A percentile compares a stretch with the other conserved stretches of the same genome.
Conservation (phyloP, 2,797 vertebrate genomes). For the Taenioides sp. region DNA sequence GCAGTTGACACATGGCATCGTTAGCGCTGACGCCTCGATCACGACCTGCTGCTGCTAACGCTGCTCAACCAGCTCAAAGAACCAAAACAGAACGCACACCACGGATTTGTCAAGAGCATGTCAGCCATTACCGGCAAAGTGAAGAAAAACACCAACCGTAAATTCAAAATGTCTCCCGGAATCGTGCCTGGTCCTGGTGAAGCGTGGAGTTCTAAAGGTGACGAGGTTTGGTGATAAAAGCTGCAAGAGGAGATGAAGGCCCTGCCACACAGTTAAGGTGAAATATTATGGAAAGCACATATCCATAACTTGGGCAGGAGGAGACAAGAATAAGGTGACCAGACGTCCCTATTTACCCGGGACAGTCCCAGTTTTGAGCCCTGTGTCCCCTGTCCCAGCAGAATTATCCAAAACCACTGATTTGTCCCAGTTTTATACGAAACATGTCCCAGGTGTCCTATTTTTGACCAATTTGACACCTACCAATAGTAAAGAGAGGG, state of each 20-base stretch:
- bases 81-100: slow-evolving; percentile 13
- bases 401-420: too few species aligned
- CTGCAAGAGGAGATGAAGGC: not conserved
- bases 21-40: slow-evolving; percentile 24
- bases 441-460: too few species aligned
- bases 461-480: too few species aligned
- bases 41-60: not conserved
- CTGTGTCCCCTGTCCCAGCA: too few species aligned
- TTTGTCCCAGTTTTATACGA: too few species aligned
- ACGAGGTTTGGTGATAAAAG: not conserved
- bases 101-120: slow-evolving; percentile 27
- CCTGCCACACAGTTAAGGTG: not conserved
- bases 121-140: slow-evolving; percentile 30
- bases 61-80: slow-evolving; percentile 6
- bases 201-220: not conserved
- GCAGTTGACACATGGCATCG: slow-evolving; percentile 29
- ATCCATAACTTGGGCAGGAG: not conserved
- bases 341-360: too few species aligned
- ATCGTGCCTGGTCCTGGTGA: not conserved
- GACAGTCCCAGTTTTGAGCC: too few species aligned
- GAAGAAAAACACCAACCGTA: slow-evolving; percentile 25
- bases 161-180: slow-evolving; percentile 13
- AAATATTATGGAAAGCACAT: not conserved
- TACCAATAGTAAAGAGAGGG: too few species aligned
- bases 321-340: not conserved